These are phyloP conservation scores for Ladona fulva DNA, from an alignment of 1,140 invertebrate genomes.

Conservation along the genomic window DNA sequence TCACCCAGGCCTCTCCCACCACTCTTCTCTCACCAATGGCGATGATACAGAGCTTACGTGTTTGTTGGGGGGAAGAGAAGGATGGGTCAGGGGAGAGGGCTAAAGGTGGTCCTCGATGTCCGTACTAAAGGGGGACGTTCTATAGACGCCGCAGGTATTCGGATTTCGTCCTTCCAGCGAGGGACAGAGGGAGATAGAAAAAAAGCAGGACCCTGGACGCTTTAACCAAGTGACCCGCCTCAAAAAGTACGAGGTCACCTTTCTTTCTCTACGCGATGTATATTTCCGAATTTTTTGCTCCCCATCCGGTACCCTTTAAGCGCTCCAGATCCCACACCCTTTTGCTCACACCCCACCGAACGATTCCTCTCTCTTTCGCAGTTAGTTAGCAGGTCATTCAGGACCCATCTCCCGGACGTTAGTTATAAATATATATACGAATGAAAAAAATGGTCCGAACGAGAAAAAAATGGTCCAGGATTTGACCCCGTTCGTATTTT, in stretches of 20 bases:
- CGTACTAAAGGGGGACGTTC: not conserved
- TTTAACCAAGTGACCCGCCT: not conserved
- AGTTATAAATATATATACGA: not conserved
- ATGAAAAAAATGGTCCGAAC: not conserved
- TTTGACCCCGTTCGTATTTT: not conserved
- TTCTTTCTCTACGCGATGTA: not conserved
- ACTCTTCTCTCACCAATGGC: too few relatives aligned
- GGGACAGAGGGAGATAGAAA: not conserved
- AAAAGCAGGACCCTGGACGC: not conserved
- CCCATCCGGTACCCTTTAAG: not conserved
- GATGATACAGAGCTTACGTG: too few relatives aligned
- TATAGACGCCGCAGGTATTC: not conserved
- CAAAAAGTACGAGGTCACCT: not conserved
- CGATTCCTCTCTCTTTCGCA: not conserved
- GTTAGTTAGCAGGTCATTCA: slow-evolving; percentile 9
- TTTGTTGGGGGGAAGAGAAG: not conserved
- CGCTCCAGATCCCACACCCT: not conserved
- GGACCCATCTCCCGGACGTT: not conserved
- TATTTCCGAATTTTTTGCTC: not conserved
- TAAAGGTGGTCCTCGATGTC: not conserved
- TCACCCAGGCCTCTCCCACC: too few relatives aligned
- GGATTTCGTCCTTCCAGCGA: not conserved
- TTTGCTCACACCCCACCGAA: not conserved
- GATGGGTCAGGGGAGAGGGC: not conserved
- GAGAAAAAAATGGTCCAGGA: not conserved